phyloP scores from a whole-genome alignment of 1,140 invertebrate species.

The Theocolax elegans region DNA sequence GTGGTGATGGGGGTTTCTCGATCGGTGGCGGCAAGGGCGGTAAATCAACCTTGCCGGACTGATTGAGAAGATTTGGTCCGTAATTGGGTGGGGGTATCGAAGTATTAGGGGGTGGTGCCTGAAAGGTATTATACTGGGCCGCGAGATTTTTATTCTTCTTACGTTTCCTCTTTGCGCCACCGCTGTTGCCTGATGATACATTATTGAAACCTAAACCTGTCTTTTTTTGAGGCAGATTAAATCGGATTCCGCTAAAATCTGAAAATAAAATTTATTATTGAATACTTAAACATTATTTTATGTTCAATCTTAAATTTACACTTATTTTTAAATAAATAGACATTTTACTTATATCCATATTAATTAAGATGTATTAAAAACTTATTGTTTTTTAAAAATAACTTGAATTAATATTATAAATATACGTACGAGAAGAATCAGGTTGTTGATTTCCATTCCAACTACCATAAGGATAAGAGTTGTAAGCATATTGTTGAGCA shows the following conservation, averaged over 20 bases:
- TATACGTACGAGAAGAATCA: conserved; percentile 40
- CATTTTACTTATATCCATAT: too few species aligned
- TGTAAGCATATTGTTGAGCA: conserved; percentile 58
- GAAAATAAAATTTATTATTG: conserved; percentile 39
- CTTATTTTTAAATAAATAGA: too few species aligned
- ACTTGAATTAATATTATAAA: not conserved
- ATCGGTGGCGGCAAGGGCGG: conserved; percentile 72
- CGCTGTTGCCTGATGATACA: conserved; percentile 66
- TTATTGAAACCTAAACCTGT: conserved; percentile 61
- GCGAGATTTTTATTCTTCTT: conserved; percentile 75
- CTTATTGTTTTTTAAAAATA: too few species aligned
- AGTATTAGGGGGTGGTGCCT: conserved; percentile 42
- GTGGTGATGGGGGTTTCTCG: conserved; percentile 61
- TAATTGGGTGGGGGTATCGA: conserved; percentile 36
- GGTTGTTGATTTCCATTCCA: conserved; percentile 60
- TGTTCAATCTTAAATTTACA: too few species aligned
- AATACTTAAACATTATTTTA: not conserved
- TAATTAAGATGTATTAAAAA: too few species aligned
- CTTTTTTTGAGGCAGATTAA: conserved; percentile 72
- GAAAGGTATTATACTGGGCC: conserved; percentile 68
- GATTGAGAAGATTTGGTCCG: conserved; percentile 36
- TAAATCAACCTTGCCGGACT: conserved; percentile 47
- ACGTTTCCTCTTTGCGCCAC: conserved; percentile 78
- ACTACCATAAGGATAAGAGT: conserved; percentile 53
- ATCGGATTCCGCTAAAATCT: conserved; percentile 68